These are phyloP conservation scores for Pelmatolapia mariae DNA, from an alignment of 2,113 vertebrate genomes.

Conservation along the genomic window DNA sequence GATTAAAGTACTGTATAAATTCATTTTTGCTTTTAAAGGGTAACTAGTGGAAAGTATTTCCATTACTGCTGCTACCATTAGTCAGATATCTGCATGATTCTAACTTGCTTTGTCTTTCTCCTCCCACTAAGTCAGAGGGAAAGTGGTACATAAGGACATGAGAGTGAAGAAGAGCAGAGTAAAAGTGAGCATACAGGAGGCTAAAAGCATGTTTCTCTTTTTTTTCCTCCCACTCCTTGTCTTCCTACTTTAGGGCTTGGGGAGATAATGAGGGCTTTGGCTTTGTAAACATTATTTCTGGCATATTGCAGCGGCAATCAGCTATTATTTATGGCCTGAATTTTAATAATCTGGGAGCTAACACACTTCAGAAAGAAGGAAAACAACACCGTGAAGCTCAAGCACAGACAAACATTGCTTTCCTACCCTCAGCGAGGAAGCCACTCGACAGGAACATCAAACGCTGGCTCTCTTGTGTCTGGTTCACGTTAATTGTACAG, in stretches of 20 bases:
- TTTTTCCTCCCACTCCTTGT: neutral
- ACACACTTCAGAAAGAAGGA: constrained; percentile 62
- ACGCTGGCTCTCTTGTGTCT: constrained; percentile 56
- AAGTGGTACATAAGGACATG: constrained; percentile 20
- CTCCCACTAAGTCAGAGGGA: neutral
- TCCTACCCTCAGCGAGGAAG: constrained; percentile 40
- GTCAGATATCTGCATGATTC: constrained; percentile 1
- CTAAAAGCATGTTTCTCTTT: constrained; percentile 55
- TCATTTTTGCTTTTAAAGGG: neutral
- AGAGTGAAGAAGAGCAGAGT: constrained; percentile 30
- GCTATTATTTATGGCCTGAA: constrained; percentile 69
- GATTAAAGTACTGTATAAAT: neutral
- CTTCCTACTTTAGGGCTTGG: constrained; percentile 46
- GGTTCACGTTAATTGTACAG: constrained; percentile 69
- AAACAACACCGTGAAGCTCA: constrained; percentile 36
- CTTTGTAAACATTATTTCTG: constrained; percentile 78
- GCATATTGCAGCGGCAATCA: constrained; percentile 66
- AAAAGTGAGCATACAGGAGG: constrained; percentile 35
- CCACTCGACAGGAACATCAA: constrained; percentile 75
- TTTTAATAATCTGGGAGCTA: constrained; percentile 70
- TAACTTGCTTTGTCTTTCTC: neutral
- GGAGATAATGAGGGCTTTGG: constrained; percentile 64
- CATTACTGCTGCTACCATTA: neutral
- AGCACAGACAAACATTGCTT: constrained; percentile 37
- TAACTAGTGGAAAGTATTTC: neutral